A percentile compares a stretch with the other conserved stretches of the same genome.
Conservation (phyloP, 2,888 invertebrate species). For the Anthophora plumipes region DNA sequence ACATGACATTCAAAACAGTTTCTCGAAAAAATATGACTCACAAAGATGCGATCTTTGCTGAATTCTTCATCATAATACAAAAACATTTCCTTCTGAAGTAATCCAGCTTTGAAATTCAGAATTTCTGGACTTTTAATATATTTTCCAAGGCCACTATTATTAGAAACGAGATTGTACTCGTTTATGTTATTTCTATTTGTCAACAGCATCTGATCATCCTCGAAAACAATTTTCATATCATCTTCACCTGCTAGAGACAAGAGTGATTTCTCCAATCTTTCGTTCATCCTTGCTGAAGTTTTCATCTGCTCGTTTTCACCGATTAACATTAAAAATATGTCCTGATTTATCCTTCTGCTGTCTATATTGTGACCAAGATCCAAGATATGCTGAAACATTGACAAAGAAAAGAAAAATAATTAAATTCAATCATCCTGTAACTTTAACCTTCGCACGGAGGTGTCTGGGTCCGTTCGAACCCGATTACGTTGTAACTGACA, state of each 20-base stretch:
- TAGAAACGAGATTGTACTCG: constrained; percentile 42
- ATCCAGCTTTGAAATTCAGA: constrained; percentile 72
- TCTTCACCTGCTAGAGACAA: constrained; percentile 16
- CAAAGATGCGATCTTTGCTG: constrained; percentile 74
- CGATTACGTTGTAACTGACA: no score
- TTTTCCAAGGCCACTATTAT: constrained; percentile 12
- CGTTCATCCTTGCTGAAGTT: constrained; percentile 41
- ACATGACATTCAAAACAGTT: no score
- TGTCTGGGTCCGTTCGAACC: no score
- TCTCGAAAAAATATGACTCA: constrained; percentile 61
- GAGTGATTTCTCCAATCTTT: constrained; percentile 1
- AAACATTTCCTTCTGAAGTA: constrained; percentile 68
- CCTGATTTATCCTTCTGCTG: constrained; percentile 59
- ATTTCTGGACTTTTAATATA: constrained; percentile 50
- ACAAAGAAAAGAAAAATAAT: no score
- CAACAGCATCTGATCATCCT: constrained; percentile 57
- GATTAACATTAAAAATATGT: constrained; percentile 63
- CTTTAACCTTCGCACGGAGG: no score
- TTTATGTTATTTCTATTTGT: constrained; percentile 51
- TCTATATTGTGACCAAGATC: constrained; percentile 72
- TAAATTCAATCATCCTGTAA: no score
- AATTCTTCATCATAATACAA: constrained; percentile 69
- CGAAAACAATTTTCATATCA: constrained; percentile 56
- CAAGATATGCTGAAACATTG: constrained; percentile 65
- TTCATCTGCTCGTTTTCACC: constrained; percentile 57